Conservation (phyloP, 2,888 invertebrate species). For the Spilarctia lutea region DNA sequence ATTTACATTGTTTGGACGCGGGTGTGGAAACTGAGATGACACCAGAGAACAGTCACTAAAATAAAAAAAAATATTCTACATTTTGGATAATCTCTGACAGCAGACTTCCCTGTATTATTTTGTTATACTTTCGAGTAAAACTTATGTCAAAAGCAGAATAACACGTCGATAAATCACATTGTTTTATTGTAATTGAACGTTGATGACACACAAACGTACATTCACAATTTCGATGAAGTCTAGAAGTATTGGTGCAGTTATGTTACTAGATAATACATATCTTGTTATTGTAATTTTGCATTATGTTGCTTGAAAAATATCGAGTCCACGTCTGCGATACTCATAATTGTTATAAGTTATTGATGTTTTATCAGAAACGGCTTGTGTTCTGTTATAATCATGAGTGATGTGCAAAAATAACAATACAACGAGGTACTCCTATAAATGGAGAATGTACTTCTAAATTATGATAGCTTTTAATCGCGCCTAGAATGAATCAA, state of each 20-base stretch:
- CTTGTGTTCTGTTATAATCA: not conserved
- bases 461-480: slow-evolving; percentile 4
- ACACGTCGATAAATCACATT: slow-evolving; percentile 41
- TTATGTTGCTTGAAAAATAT: slow-evolving; percentile 2
- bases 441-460: not conserved
- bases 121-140: slow-evolving; percentile 10
- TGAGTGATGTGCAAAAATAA: not conserved
- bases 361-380: not conserved
- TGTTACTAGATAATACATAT: not conserved
- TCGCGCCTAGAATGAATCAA: slow-evolving; percentile 30
- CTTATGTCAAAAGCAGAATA: slow-evolving; percentile 21
- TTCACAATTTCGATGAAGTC: slow-evolving; percentile 21
- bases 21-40: slow-evolving; percentile 19
- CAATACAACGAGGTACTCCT: slow-evolving; percentile 7
- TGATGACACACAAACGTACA: slow-evolving; percentile 39
- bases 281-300: not conserved
- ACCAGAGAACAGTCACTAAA: not conserved
- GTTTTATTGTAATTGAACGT: slow-evolving; percentile 45
- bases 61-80: not conserved
- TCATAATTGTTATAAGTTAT: slow-evolving; percentile 6
- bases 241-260: slow-evolving; percentile 11
- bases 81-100: not conserved
- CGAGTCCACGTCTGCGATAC: slow-evolving; percentile 1
- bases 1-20: slow-evolving; percentile 31
- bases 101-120: not conserved